Evolutionary conservation across 2,888 invertebrate species (phyloP).

Genomic region (Pammene fasciana): DNA sequence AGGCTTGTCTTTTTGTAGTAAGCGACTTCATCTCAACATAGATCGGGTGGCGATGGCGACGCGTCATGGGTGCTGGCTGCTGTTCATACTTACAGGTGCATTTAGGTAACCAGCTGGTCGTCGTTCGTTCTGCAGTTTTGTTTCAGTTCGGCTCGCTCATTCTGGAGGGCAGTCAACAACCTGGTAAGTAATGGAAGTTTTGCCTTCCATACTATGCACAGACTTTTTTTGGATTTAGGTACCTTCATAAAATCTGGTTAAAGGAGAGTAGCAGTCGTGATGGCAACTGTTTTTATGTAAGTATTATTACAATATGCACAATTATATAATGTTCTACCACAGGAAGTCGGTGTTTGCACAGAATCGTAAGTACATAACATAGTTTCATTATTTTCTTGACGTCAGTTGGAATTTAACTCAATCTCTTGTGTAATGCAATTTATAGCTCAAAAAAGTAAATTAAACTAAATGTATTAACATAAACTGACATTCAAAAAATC

Average conservation of each 20-base stretch:
- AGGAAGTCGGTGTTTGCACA: background rate
- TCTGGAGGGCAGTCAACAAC: conserved; percentile 3
- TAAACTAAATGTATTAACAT: too few species aligned
- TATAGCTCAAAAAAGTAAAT: background rate
- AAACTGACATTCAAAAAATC: too few species aligned
- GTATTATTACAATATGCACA: conserved; percentile 21
- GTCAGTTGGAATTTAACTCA: conserved; percentile 12
- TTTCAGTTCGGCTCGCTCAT: conserved; percentile 22
- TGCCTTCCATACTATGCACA: background rate
- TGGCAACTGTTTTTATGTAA: conserved; percentile 15
- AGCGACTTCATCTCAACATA: background rate
- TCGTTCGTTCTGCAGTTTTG: conserved; percentile 20
- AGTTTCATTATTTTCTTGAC: background rate
- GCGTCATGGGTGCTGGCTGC: background rate
- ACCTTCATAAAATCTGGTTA: background rate
- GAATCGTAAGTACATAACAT: conserved; percentile 23
- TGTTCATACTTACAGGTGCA: conserved; percentile 18
- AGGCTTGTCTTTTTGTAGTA: conserved; percentile 18
- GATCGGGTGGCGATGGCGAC: background rate
- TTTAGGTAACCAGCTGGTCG: background rate
- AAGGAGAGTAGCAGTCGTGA: conserved; percentile 6
- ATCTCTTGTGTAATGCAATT: background rate
- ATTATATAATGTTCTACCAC: background rate
- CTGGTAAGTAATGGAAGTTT: conserved; percentile 26
- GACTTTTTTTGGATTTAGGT: background rate